phyloP scores from a whole-genome alignment of 1,140 invertebrate genomes.

The Ectropis grisescens region DNA sequence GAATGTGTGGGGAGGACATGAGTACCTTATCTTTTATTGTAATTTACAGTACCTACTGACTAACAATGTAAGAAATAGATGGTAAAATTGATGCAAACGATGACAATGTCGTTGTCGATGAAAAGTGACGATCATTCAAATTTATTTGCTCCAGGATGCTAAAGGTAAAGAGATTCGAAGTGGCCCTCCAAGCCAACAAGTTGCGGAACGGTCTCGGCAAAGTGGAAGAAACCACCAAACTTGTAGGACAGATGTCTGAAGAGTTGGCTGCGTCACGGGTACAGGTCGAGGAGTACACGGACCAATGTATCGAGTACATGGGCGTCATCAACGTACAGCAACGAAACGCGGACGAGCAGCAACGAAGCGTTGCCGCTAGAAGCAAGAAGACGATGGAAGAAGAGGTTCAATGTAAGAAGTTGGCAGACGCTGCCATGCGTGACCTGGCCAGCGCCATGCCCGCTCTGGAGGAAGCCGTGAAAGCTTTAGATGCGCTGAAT shows the following conservation, averaged over 20 bases:
- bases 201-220: slow-evolving; percentile 82
- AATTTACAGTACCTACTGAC: too few relatives aligned
- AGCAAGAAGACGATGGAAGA: slow-evolving; percentile 83
- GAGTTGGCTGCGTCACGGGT: slow-evolving; percentile 83
- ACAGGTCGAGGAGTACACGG: slow-evolving; percentile 77
- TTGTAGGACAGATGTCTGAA: slow-evolving; percentile 83
- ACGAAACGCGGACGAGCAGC: slow-evolving; percentile 84
- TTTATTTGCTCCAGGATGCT: too few relatives aligned
- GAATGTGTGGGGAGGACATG: too few relatives aligned
- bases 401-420: slow-evolving; percentile 82
- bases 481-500: slow-evolving; percentile 83
- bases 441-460: slow-evolving; percentile 89
- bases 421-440: slow-evolving; percentile 82
- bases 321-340: slow-evolving; percentile 82
- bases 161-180: slow-evolving; percentile 76
- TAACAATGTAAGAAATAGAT: too few relatives aligned
- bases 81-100: too few relatives aligned
- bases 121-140: too few relatives aligned
- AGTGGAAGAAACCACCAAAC: slow-evolving; percentile 82
- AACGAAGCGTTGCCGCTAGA: slow-evolving; percentile 75
- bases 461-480: slow-evolving; percentile 84
- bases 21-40: too few relatives aligned
- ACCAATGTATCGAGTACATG: slow-evolving; percentile 77
- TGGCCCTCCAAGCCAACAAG: slow-evolving; percentile 80
- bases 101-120: too few relatives aligned